phyloP scores from a whole-genome alignment of 2,113 vertebrate genomes.

The Grammomys surdaster region DNA sequence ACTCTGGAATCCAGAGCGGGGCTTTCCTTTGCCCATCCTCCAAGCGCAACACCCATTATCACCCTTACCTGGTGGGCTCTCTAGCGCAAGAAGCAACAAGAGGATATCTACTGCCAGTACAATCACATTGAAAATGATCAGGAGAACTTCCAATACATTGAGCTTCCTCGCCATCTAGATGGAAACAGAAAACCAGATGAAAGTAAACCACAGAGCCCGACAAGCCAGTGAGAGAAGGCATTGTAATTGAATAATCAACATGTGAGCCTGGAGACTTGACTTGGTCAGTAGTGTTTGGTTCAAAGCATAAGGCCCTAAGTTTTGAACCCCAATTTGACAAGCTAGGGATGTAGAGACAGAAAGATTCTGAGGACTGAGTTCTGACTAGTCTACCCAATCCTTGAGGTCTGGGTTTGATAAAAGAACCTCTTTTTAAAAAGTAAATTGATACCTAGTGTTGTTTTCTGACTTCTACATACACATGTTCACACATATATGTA shows the following conservation, averaged over 20 bases:
- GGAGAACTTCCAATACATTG: conserved; percentile 43
- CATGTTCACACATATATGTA: neutral
- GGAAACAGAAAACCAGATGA: conserved; percentile 11
- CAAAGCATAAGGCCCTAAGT: neutral
- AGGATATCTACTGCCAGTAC: neutral
- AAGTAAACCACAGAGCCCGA: neutral
- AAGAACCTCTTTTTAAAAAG: neutral
- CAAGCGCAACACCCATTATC: neutral
- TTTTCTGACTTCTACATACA: neutral
- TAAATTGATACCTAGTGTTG: neutral
- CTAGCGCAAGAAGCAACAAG: conserved; percentile 52
- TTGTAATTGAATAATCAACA: neutral
- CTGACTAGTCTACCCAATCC: no score
- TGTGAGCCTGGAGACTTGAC: no score
- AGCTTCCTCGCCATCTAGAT: conserved; percentile 77
- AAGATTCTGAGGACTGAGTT: neutral
- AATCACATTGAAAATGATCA: conserved; percentile 52
- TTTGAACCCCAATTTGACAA: neutral
- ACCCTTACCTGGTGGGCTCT: conserved; percentile 62
- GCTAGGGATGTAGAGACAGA: neutral
- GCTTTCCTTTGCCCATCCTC: neutral
- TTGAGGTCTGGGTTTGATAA: neutral
- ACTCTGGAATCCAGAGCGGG: neutral
- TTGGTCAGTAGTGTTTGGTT: neutral
- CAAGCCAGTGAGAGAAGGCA: neutral